Conservation (phyloP, 2,797 vertebrate species). For the Melanotaenia nigrans region DNA sequence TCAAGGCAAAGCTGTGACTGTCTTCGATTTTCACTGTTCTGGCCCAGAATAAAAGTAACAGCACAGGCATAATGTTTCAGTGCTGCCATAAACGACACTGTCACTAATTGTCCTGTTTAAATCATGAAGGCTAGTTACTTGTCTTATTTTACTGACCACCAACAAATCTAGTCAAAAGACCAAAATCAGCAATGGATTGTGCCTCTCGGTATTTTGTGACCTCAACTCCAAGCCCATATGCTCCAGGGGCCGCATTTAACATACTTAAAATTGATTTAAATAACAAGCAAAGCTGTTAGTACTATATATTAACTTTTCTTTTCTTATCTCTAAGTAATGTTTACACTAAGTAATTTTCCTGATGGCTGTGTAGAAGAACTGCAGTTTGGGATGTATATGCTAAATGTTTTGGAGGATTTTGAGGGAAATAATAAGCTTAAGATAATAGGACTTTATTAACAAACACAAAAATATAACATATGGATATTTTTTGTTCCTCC, state of each 20-base stretch:
- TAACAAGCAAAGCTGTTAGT: not conserved
- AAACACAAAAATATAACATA: not conserved
- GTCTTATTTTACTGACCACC: not conserved
- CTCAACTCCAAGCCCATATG: not conserved
- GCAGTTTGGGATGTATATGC: not conserved
- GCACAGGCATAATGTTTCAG: not conserved
- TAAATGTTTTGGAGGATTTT: not conserved
- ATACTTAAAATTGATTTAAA: conserved; percentile 6
- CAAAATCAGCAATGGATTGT: not conserved
- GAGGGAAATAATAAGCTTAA: not conserved
- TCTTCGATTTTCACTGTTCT: conserved; percentile 14
- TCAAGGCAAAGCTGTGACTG: conserved; percentile 12
- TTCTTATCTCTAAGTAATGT: not conserved
- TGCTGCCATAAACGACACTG: not conserved
- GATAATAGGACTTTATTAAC: not conserved
- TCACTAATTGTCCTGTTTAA: not conserved
- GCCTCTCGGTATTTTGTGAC: conserved; percentile 2
- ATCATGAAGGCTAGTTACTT: not conserved
- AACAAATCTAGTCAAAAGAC: not conserved
- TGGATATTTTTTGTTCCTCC: not conserved
- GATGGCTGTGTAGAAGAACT: not conserved
- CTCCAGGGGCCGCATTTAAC: not conserved
- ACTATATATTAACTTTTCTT: not conserved
- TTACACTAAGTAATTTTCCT: not conserved
- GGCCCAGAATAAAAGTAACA: not conserved